A percentile compares a stretch with the other conserved stretches of the same genome.
These are phyloP conservation scores for Furnarius figulus DNA, from an alignment of 2,113 vertebrate species.

Conservation along the genomic window DNA sequence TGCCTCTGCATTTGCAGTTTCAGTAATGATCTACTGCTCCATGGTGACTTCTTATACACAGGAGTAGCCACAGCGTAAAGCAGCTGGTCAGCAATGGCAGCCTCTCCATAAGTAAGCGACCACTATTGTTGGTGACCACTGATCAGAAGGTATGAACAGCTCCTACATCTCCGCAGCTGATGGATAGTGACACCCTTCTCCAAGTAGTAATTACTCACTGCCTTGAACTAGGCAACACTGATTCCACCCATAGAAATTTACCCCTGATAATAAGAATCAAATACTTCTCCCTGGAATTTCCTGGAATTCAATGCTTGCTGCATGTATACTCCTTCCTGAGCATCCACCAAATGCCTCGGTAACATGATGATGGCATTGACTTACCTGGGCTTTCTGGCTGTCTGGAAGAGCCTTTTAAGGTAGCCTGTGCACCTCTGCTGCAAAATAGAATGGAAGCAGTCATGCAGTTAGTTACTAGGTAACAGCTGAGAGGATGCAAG, in stretches of 20 bases:
- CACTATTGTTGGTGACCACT: background rate
- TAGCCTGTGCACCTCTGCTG: background rate
- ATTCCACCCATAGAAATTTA: background rate
- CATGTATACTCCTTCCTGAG: background rate
- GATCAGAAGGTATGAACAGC: background rate
- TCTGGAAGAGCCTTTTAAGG: background rate
- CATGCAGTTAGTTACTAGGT: background rate
- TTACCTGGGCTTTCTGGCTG: background rate
- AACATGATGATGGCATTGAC: background rate
- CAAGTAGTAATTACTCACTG: background rate
- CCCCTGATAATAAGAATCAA: background rate
- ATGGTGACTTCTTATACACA: background rate
- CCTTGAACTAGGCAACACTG: background rate
- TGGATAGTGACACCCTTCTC: background rate
- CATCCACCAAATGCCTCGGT: background rate
- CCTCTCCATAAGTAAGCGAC: background rate
- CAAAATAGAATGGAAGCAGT: constrained; percentile 11
- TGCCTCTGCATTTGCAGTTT: background rate
- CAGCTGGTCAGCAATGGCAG: background rate
- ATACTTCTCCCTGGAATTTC: background rate
- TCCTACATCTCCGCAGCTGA: background rate
- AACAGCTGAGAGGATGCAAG: constrained; percentile 18
- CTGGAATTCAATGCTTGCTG: background rate
- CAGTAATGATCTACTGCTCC: background rate
- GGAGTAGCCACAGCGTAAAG: background rate